phyloP scores from a whole-genome alignment of 2,113 vertebrate species.

The Muntiacus muntjak region DNA sequence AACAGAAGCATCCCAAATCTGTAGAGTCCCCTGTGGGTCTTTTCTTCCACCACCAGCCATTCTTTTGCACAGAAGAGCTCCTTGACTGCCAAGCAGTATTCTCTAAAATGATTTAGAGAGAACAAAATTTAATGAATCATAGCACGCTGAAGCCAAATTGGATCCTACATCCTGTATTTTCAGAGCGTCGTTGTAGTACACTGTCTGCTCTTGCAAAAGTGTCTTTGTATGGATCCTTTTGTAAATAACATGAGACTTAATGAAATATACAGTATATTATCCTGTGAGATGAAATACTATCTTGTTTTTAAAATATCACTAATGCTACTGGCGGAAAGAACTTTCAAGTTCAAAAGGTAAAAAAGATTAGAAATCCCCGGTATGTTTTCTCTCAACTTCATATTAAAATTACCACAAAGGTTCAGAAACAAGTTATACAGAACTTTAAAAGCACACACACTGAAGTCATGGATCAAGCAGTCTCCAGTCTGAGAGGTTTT shows the following conservation, averaged over 20 bases:
- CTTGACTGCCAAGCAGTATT: conserved; percentile 95
- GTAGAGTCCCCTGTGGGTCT: conserved; percentile 80
- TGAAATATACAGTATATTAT: background rate
- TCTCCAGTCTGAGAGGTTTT: background rate
- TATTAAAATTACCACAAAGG: background rate
- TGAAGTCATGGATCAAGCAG: background rate
- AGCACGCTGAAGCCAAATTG: background rate
- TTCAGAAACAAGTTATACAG: background rate
- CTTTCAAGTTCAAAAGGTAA: background rate
- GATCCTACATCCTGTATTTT: conserved; percentile 15
- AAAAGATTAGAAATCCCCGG: background rate
- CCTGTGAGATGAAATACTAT: background rate
- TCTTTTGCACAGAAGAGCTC: conserved; percentile 96
- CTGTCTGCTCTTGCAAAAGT: background rate
- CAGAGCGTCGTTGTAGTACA: background rate
- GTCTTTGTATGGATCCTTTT: background rate
- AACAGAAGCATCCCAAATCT: conserved; percentile 79
- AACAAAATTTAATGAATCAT: conserved; percentile 60
- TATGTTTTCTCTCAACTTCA: background rate
- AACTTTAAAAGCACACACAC: background rate
- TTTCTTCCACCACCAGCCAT: conserved; percentile 87
- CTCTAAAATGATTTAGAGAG: conserved; percentile 83
- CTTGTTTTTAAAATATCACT: background rate
- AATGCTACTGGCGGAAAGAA: background rate
- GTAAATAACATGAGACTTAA: background rate